Percentiles rank a stretch among this genome's conserved stretches.
These are phyloP conservation scores for Amiota mariae DNA, from an alignment of 2,888 invertebrate genomes.

Conservation along the genomic window DNA sequence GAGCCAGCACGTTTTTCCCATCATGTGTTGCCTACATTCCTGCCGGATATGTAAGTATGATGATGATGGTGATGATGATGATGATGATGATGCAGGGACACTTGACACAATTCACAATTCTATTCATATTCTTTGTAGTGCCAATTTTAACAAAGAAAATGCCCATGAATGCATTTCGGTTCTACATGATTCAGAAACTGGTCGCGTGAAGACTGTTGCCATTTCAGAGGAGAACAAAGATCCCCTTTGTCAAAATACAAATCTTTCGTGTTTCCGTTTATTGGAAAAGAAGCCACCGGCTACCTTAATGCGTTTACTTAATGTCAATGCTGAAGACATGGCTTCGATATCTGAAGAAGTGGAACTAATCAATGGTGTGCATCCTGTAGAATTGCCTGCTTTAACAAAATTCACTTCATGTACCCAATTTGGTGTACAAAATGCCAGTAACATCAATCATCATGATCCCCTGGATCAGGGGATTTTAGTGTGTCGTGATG, in stretches of 20 bases:
- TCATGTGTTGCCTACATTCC: constrained; percentile 79
- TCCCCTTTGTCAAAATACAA: constrained; percentile 49
- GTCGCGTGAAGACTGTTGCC: constrained; percentile 75
- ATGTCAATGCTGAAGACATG: constrained; percentile 62
- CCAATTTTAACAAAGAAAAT: constrained; percentile 46
- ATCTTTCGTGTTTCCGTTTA: constrained; percentile 63
- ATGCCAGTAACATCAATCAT: constrained; percentile 24
- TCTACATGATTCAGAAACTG: constrained; percentile 76
- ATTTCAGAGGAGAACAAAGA: constrained; percentile 63
- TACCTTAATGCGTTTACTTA: constrained; percentile 53
- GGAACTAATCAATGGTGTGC: constrained; percentile 49
- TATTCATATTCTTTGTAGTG: not conserved
- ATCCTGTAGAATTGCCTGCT: constrained; percentile 39
- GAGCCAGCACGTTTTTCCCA: constrained; percentile 77
- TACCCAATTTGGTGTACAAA: constrained; percentile 60
- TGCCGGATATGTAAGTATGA: constrained; percentile 75
- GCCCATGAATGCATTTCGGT: constrained; percentile 78
- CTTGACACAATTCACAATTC: too few species aligned
- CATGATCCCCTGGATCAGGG: constrained; percentile 78
- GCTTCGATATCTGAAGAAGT: constrained; percentile 60
- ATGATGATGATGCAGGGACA: not conserved
- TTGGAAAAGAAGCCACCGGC: constrained; percentile 56
- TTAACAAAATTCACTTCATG: constrained; percentile 62
- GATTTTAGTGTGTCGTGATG: constrained; percentile 79
- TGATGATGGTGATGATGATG: too few species aligned